phyloP scores from a whole-genome alignment of 2,797 vertebrate genomes.

The Sebastes itinus region DNA sequence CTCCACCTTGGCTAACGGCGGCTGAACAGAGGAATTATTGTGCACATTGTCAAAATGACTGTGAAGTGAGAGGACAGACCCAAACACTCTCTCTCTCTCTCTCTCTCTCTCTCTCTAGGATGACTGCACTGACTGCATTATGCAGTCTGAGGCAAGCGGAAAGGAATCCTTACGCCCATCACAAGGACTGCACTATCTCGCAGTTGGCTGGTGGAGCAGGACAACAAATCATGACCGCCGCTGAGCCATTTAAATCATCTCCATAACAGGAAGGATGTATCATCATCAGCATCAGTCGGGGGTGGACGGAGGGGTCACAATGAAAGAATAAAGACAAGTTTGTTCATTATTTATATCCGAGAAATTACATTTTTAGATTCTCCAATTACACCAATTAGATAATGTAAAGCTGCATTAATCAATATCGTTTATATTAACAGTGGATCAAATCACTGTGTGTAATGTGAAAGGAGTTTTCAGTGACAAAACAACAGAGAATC shows the following conservation, averaged over 20 bases:
- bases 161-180: conserved; percentile 72
- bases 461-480: neutral
- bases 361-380: neutral
- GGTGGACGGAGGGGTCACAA: neutral
- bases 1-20: neutral
- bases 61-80: conserved; percentile 36
- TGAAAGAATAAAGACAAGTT: conserved; percentile 4
- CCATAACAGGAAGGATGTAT: conserved; percentile 58
- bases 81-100: conserved; percentile 47
- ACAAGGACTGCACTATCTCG: conserved; percentile 74
- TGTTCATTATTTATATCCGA: neutral
- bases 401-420: neutral
- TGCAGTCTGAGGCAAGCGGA: conserved; percentile 77
- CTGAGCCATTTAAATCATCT: conserved; percentile 58
- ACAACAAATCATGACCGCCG: conserved; percentile 48
- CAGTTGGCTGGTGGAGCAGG: conserved; percentile 41
- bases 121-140: conserved; percentile 67
- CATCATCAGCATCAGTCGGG: neutral
- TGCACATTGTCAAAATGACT: conserved; percentile 41
- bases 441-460: neutral
- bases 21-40: conserved; percentile 42
- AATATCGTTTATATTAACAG: neutral
- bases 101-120: conserved; percentile 38
- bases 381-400: neutral
- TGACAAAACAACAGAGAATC: neutral